Base-by-base conservation (phyloP, 2,797 vertebrate genomes). In the Kryptolebias ocellatus region DNA sequence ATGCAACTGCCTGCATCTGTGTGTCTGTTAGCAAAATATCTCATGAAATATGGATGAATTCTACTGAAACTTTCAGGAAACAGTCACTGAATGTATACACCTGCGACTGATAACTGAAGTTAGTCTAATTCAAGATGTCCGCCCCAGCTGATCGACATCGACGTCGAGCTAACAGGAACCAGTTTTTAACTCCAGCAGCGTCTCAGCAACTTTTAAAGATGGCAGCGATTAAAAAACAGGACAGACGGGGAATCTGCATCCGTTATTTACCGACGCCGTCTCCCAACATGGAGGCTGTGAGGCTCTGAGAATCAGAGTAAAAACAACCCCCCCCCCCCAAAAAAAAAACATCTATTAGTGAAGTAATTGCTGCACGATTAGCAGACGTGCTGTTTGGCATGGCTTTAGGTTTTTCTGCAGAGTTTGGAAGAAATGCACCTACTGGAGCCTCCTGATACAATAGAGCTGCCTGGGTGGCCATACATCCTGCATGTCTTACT, bases 361-460 rank as follows among this genome's bases (percentile, higher is more conserved):
- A 91, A 93, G 93, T 94, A 94, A 93, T 93, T 94, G 93, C 91
- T 62, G 89, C 85, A 87, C 86, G 93, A 95, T 95, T 95, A 95
- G 93, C 94, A 94, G 93, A 94, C 92, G 89, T 83, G 87, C 87
- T 70, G 87, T 76, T 94, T 95, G 94, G 94, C 94, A 93, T 85
- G 78, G 89, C 74, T 85, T 68, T 72, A 24, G 84, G 27, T 85
- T 88, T 87, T 91, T 91, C 90, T 78, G 83, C 87, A 79, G 87
- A 92, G 87, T 92, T 93, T 94, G 93, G 94, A 94, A 92, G 90
- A 90, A 93, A 90, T 74, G 88, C 90, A 93, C 93, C 92, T 92
- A 91, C 94, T 95, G 94, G 89, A 91, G 87, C 85, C 85, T 92
- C 91, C 93, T 95, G 94, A 95, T 95, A 95, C 93, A 94, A 95